These are phyloP conservation scores for Butastur rufipennis DNA, from an alignment of 2,113 vertebrate species.

Conservation along the genomic window DNA sequence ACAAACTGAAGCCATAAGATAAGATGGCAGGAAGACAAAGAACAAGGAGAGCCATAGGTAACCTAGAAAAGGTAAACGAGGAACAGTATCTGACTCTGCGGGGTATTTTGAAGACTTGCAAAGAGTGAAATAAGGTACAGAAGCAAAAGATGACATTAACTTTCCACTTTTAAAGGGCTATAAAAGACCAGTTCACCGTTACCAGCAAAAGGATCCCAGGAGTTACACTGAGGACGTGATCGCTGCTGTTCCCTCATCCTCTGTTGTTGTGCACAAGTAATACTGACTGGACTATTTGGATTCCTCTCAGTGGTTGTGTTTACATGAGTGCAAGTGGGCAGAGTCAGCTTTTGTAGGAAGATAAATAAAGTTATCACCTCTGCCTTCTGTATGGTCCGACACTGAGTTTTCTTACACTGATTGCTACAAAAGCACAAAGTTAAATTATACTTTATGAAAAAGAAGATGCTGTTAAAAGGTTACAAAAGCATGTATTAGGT, in stretches of 20 bases:
- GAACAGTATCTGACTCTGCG: background rate
- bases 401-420: background rate
- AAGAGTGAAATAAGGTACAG: background rate
- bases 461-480: background rate
- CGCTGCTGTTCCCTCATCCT: accelerated
- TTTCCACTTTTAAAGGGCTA: background rate
- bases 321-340: background rate
- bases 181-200: background rate
- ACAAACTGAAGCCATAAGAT: background rate
- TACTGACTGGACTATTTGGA: background rate
- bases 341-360: background rate
- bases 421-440: background rate
- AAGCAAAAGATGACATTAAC: background rate
- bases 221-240: background rate
- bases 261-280: background rate
- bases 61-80: background rate
- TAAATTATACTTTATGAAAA: background rate
- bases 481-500: background rate
- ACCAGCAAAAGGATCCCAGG: background rate
- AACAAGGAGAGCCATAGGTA: background rate
- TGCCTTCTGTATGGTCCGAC: background rate
- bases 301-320: background rate
- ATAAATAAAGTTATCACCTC: background rate
- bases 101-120: background rate
- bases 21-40: background rate